These are phyloP conservation scores for Scopus umbretta DNA, from an alignment of 2,113 vertebrate genomes.

Conservation along the genomic window DNA sequence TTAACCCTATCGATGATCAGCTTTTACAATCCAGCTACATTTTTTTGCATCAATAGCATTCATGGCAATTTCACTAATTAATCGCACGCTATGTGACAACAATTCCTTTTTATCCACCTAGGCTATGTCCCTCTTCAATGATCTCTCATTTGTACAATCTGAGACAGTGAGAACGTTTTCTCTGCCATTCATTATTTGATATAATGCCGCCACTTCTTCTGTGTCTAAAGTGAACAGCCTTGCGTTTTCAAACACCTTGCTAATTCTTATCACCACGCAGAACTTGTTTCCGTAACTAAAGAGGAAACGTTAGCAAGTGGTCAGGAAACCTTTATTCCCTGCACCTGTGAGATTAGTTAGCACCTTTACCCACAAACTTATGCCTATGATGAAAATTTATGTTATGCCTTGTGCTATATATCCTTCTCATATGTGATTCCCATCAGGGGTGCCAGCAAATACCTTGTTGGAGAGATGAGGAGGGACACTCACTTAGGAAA, in stretches of 20 bases:
- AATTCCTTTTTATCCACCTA: neutral
- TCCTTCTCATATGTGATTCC: neutral
- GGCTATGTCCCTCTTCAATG: neutral
- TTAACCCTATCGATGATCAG: neutral
- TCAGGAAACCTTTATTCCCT: neutral
- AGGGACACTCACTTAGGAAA: neutral
- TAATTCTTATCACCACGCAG: neutral
- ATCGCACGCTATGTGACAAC: neutral
- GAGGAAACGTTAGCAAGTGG: neutral
- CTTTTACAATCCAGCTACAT: neutral
- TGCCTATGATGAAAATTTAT: neutral
- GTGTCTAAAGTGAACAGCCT: neutral
- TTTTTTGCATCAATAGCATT: neutral
- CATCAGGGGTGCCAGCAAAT: neutral
- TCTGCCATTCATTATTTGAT: neutral
- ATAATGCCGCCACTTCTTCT: neutral
- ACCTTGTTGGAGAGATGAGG: neutral
- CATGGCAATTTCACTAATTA: neutral
- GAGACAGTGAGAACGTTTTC: neutral
- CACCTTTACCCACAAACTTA: neutral
- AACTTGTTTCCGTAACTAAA: neutral
- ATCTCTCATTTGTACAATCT: neutral
- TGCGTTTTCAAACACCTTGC: neutral
- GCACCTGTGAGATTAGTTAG: neutral
- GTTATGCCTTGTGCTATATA: rapidly evolving